Percentiles rank a stretch among this genome's conserved stretches.
Evolutionary conservation across 2,797 vertebrate genomes (phyloP).

Genomic region (Emys orbicularis): DNA sequence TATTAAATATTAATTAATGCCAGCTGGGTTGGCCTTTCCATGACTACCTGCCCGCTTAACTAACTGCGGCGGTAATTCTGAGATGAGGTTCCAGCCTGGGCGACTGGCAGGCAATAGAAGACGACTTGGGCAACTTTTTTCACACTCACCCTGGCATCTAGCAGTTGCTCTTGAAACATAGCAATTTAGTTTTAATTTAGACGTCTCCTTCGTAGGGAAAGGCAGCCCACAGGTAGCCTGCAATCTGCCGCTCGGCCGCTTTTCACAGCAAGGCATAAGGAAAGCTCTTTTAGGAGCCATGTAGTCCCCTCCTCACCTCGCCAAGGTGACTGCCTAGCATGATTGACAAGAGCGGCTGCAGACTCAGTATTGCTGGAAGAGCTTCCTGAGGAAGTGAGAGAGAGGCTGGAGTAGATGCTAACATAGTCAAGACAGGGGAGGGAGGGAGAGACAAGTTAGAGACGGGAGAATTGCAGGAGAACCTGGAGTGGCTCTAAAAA

Average conservation of each 20-base stretch:
- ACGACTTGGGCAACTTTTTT: accelerated
- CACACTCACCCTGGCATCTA: accelerated
- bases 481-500: not conserved
- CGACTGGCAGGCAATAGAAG: accelerated
- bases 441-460: not conserved
- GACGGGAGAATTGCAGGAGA: not conserved
- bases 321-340: accelerated
- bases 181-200: not conserved
- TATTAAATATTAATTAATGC: not conserved
- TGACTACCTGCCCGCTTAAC: accelerated
- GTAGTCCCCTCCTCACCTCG: not conserved
- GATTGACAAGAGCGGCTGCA: not conserved
- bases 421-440: not conserved
- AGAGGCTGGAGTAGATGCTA: not conserved
- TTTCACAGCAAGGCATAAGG: accelerated
- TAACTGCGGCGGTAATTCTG: accelerated
- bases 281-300: not conserved
- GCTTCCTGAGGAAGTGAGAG: not conserved
- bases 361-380: not conserved
- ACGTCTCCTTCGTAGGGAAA: not conserved
- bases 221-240: not conserved
- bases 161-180: accelerated
- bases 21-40: not conserved
- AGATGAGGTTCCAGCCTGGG: not conserved
- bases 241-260: accelerated